Base-by-base conservation (phyloP, 2,797 vertebrate genomes). In the Rhinella marina region DNA sequence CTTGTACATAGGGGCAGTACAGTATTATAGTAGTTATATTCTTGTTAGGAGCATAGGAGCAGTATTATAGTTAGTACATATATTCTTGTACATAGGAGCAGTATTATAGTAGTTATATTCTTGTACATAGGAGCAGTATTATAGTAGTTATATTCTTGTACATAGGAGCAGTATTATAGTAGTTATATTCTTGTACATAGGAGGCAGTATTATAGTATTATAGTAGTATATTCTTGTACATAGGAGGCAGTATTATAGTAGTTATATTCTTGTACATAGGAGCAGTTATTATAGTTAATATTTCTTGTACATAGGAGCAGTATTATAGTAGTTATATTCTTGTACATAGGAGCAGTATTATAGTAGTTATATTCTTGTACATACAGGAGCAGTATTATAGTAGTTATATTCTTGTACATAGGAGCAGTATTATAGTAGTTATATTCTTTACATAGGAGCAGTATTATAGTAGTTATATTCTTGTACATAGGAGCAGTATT, bases 241-340 rank as follows among this genome's bases (percentile, higher is more conserved):
- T 70, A 70, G 66, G 66, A 17, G n/a, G 25, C 27, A 70, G 66
- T 70, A 70, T 70, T 70, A 70, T 70, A 70, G 66, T 70, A 70
- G 25, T 29, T 70, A 29, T 70, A 70, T 29, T 70, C 66, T 7
- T 70, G 66, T 70, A 64, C 9, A n/a, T n/a, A 25, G 62, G 62
- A 12, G n/a, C 6, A 0, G 11, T 10, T 64, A n/a, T 64, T 64
- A n/a, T 64, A 25, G n/a, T n/a, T 25, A 23, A 25, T 64, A 64
- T 64, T 64, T 64, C 62, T 64, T 64, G 9, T 64, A 64, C 9
- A 64, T 64, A 32, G 66, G 25, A 17, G 66, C 14, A 70, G 66
- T 70, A 32, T 70, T 70, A 17, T 70, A 70, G 66, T 70, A 29
- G 25, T 70, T 70, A 70, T 70, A 29, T 70, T 70, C 66, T 70